These are phyloP conservation scores for Xiphorhynchus elegans DNA, from an alignment of 2,113 vertebrate genomes.

Conservation along the genomic window DNA sequence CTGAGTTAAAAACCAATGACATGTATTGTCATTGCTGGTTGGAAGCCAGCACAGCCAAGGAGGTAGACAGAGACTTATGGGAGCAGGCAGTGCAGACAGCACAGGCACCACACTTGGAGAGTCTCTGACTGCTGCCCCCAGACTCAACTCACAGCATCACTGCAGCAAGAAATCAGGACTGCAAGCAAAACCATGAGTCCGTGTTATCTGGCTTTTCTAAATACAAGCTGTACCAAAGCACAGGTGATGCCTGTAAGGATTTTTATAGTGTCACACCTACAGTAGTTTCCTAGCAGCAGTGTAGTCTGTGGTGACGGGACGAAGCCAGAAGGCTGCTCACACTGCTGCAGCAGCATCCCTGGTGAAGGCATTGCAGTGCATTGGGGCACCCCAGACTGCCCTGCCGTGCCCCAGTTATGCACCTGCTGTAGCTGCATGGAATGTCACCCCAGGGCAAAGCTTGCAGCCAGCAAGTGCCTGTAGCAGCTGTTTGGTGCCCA, in stretches of 20 bases:
- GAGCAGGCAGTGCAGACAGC: not conserved
- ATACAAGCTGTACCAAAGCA: not conserved
- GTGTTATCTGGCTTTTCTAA: fast-evolving
- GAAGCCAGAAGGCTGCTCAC: fast-evolving
- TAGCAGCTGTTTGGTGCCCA: not conserved
- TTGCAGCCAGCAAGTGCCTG: not conserved
- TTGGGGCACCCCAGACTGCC: too few species aligned
- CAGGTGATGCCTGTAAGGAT: not conserved
- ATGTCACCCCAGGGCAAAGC: fast-evolving
- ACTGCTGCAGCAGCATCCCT: not conserved
- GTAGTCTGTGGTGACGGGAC: fast-evolving
- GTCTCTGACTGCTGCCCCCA: not conserved
- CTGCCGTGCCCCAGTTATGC: not conserved
- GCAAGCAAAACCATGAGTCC: not conserved
- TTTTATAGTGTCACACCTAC: fast-evolving
- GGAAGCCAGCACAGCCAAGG: not conserved
- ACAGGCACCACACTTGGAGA: not conserved
- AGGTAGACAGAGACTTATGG: not conserved
- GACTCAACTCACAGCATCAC: not conserved
- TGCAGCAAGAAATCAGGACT: not conserved
- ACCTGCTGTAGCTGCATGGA: not conserved
- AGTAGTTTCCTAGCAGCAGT: not conserved
- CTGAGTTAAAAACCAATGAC: not conserved
- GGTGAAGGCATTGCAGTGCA: fast-evolving
- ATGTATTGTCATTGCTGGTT: not conserved